Evolutionary conservation across 1,140 invertebrate species (phyloP).

Genomic region (Frieseomelitta varia): DNA sequence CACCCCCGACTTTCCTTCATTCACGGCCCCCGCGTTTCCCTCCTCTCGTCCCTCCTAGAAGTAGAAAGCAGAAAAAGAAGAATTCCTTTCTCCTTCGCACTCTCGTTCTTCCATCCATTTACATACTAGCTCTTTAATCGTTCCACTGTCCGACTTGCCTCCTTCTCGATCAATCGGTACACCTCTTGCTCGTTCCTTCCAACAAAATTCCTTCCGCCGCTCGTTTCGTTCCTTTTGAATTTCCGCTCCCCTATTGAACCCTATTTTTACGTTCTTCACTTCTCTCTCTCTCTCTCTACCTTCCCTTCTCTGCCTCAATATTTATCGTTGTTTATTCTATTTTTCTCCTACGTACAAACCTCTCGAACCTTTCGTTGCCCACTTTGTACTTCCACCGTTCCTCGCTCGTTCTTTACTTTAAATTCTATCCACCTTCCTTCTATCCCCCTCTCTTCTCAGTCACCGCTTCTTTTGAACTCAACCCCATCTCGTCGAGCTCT

Average conservation of each 20-base stretch:
- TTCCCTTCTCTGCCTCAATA: conserved; percentile 20
- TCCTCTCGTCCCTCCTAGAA: neutral
- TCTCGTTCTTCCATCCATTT: conserved; percentile 13
- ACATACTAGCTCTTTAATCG: conserved; percentile 28
- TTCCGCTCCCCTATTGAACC: neutral
- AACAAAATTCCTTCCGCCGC: conserved; percentile 19
- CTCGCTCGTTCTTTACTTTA: conserved; percentile 33
- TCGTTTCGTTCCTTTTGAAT: conserved; percentile 15
- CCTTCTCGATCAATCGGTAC: conserved; percentile 35
- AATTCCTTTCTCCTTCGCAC: neutral
- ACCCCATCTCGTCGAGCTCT: conserved; percentile 23
- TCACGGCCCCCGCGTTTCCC: neutral
- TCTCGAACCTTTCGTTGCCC: conserved; percentile 46
- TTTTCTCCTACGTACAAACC: conserved; percentile 34
- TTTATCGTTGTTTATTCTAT: conserved; percentile 51
- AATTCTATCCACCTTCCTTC: conserved; percentile 37
- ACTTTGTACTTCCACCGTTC: conserved; percentile 12
- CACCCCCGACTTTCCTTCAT: neutral
- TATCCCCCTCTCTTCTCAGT: neutral
- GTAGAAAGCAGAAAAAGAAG: neutral
- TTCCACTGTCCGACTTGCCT: conserved; percentile 20
- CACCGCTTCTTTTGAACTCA: conserved; percentile 30
- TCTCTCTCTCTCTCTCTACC: neutral
- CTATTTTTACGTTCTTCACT: neutral
- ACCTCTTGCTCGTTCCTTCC: conserved; percentile 36